Conservation (phyloP, 2,797 vertebrate species). For the Hephaestus fuliginosus region DNA sequence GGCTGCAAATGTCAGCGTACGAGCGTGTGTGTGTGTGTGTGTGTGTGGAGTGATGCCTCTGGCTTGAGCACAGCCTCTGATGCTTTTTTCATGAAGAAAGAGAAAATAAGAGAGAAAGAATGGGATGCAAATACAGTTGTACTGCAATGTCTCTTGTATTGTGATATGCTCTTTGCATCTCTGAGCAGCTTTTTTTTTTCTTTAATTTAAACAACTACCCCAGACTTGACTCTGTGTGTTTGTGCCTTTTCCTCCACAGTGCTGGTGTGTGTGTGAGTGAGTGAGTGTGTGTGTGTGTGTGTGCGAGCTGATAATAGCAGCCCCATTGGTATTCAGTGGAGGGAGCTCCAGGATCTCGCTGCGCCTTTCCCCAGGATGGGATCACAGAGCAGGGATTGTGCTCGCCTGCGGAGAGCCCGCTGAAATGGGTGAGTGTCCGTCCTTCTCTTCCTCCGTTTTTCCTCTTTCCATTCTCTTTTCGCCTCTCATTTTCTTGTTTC, state of each 20-base stretch:
- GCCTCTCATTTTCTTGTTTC: slow-evolving; percentile 51
- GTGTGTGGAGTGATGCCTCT: slow-evolving; percentile 47
- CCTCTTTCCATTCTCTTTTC: slow-evolving; percentile 53
- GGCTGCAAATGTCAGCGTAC: slow-evolving; percentile 59
- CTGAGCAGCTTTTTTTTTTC: slow-evolving; percentile 19
- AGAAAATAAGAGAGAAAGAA: slow-evolving; percentile 47
- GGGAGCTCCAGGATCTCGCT: slow-evolving; percentile 85
- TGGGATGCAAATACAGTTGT: slow-evolving; percentile 59
- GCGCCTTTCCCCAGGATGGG: slow-evolving; percentile 85
- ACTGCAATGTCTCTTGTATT: slow-evolving; percentile 56
- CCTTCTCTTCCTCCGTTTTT: slow-evolving; percentile 28
- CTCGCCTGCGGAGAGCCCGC: slow-evolving; percentile 81
- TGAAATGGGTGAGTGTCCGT: slow-evolving; percentile 83
- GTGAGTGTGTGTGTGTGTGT: slow-evolving; percentile 61
- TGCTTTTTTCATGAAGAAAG: slow-evolving; percentile 64
- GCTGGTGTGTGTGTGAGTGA: slow-evolving; percentile 68
- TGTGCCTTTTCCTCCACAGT: slow-evolving; percentile 73
- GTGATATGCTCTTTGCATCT: slow-evolving; percentile 42
- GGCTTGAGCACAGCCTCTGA: slow-evolving; percentile 52
- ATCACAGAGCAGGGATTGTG: slow-evolving; percentile 90
- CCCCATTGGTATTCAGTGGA: slow-evolving; percentile 88
- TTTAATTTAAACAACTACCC: slow-evolving; percentile 61
- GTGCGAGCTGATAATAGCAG: slow-evolving; percentile 82
- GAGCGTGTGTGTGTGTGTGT: slow-evolving; percentile 40
- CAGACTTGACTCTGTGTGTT: slow-evolving; percentile 72